These are phyloP conservation scores for Pogoniulus pusillus DNA, from an alignment of 2,797 vertebrate genomes.

Conservation along the genomic window DNA sequence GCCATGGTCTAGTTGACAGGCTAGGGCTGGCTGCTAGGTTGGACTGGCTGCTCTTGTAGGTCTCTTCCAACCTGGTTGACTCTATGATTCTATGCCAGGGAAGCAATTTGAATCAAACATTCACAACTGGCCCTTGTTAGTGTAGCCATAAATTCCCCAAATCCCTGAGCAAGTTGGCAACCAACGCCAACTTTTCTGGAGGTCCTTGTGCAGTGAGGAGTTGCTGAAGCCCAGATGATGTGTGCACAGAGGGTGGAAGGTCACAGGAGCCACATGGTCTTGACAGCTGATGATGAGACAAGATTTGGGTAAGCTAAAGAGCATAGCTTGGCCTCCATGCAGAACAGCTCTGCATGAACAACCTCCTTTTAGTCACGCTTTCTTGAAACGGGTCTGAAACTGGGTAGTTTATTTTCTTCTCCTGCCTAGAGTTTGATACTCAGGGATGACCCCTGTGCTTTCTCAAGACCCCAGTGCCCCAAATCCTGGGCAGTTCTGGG, in stretches of 20 bases:
- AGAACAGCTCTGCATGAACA: not conserved
- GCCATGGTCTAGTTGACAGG: no score
- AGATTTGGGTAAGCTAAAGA: not conserved
- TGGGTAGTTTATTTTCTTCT: not conserved
- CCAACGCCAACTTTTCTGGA: not conserved
- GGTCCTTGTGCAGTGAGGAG: not conserved
- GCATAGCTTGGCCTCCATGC: not conserved
- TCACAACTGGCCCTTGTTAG: not conserved
- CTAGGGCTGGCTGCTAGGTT: no score
- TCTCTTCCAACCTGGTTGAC: no score
- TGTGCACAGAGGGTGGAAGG: not conserved
- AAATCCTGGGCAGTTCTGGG: not conserved
- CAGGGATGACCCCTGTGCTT: not conserved
- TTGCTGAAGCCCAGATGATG: not conserved
- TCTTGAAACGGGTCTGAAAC: not conserved
- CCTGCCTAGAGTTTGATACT: not conserved
- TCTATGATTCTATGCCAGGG: no score
- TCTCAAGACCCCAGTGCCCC: not conserved
- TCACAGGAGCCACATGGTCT: not conserved
- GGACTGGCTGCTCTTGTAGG: no score
- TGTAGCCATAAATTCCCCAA: not conserved
- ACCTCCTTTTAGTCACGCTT: not conserved
- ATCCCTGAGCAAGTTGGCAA: accelerated
- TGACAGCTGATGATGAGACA: not conserved
- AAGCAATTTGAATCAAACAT: not conserved